phyloP scores from a whole-genome alignment of 2,888 invertebrate genomes.

The Petrolisthes cinctipes region DNA sequence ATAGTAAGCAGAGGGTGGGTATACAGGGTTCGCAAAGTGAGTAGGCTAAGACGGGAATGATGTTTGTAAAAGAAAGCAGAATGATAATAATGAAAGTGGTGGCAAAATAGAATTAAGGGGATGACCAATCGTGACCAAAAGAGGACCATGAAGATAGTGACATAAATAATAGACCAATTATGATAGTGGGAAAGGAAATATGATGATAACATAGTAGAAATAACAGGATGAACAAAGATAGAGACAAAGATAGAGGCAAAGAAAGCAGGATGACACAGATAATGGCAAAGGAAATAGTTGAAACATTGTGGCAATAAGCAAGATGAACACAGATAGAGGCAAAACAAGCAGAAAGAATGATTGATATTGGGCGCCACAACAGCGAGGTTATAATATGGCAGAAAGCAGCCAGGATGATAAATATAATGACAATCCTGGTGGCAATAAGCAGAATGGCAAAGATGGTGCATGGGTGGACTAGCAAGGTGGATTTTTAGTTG shows the following conservation, averaged over 20 bases:
- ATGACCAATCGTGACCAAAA: not conserved
- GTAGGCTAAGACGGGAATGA: not conserved
- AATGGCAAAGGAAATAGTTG: not conserved
- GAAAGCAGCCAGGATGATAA: too few species aligned
- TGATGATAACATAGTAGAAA: not conserved
- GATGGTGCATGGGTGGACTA: too few species aligned
- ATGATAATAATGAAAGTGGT: not conserved
- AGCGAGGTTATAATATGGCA: too few species aligned
- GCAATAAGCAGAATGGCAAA: too few species aligned
- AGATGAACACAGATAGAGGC: not conserved
- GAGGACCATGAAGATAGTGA: not conserved
- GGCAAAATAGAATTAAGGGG: not conserved
- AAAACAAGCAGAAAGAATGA: not conserved
- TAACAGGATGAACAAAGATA: not conserved
- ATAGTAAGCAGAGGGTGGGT: too few species aligned
- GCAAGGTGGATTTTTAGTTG: too few species aligned
- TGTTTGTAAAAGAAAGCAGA: not conserved
- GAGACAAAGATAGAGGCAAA: not conserved
- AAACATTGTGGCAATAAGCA: not conserved
- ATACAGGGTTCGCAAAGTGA: not conserved
- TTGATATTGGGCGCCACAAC: too few species aligned
- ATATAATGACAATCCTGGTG: too few species aligned
- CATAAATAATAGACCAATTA: not conserved
- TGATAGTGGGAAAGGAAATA: not conserved
- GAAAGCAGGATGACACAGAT: not conserved